phyloP scores from a whole-genome alignment of 1,140 invertebrate genomes.

The Cheumatopsyche charites region DNA sequence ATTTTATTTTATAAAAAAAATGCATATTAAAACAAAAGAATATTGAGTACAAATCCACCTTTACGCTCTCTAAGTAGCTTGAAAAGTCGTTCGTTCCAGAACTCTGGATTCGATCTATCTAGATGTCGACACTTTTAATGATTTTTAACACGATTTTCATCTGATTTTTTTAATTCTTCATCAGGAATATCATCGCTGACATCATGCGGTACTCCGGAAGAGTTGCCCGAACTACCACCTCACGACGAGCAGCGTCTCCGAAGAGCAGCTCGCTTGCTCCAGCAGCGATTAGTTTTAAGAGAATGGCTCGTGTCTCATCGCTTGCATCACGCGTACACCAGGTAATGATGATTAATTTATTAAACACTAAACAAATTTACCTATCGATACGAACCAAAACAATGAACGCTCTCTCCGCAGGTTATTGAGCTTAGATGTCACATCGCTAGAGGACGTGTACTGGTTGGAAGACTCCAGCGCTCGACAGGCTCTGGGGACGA shows the following conservation, averaged over 20 bases:
- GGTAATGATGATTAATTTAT: conserved; percentile 53
- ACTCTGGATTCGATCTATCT: no score
- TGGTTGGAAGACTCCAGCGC: conserved; percentile 83
- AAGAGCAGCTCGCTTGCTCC: conserved; percentile 70
- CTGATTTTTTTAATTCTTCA: no score
- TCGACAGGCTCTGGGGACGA: conserved; percentile 71
- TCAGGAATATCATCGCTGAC: conserved; percentile 81
- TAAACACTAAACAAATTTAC: not conserved
- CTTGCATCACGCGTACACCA: conserved; percentile 73
- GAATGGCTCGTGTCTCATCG: conserved; percentile 75
- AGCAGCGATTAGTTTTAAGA: conserved; percentile 74
- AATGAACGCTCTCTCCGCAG: conserved; percentile 60
- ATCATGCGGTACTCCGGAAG: conserved; percentile 71
- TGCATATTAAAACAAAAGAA: no score
- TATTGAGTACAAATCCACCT: no score
- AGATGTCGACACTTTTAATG: no score
- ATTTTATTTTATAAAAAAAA: no score
- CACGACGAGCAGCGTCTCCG: conserved; percentile 76
- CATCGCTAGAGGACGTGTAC: conserved; percentile 84
- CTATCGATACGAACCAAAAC: not conserved
- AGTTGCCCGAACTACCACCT: conserved; percentile 71
- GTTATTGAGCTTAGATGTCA: conserved; percentile 78
- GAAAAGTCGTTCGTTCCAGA: no score
- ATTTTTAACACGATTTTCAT: no score
- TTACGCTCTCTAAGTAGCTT: no score